Base-by-base conservation (phyloP, 2,797 vertebrate species). In the Tympanoctomys barrerae region DNA sequence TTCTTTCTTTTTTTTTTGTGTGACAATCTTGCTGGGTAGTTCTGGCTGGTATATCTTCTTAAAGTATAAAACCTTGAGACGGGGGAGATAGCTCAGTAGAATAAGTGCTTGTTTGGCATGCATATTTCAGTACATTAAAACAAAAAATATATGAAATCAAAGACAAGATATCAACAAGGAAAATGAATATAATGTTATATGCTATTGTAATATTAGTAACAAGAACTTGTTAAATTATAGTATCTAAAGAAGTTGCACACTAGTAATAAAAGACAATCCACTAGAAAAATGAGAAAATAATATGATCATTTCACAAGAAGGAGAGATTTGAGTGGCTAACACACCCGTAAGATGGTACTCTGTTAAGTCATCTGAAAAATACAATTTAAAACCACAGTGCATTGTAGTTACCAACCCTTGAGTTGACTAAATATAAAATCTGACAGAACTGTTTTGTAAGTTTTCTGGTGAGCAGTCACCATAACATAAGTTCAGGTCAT, bases 321-420 rank as follows among this genome's bases (percentile, higher is more conserved):
- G 91, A 89, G 86, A 77, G 2, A 71, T 82, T 36, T 70, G 77
- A 83, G 54, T 89, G 24, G n/a, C 24, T 39, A 86, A 1, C 80
- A 68, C 64, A 36, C 46, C 61, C 70, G 21, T 66, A 28, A 83
- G 13, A 73, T 77, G 49, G 46, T 85, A 78, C 71, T 68, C 61
- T 78, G 14, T 59, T 85, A 46, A 64, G 52, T 49, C 64, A 84
- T 87, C 83, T 93, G 52, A n/a, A 90, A 93, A 93, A 77, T 85
- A 36, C 26, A 57, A 24, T 39, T 79, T 21, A 46, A 89, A 93
- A 89, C 21, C 59, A 49, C n/a, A 70, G 5, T 61, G 42, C 49
- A 33, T 22, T 88, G 77, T 21, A 42, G 18, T 71, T 81, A 73
- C 9, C 36, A 0, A 66, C 4, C 11, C 6, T 66, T 80, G 57